Evolutionary conservation across 2,797 vertebrate genomes (phyloP).

Genomic region (Hoplostethus mediterraneus): DNA sequence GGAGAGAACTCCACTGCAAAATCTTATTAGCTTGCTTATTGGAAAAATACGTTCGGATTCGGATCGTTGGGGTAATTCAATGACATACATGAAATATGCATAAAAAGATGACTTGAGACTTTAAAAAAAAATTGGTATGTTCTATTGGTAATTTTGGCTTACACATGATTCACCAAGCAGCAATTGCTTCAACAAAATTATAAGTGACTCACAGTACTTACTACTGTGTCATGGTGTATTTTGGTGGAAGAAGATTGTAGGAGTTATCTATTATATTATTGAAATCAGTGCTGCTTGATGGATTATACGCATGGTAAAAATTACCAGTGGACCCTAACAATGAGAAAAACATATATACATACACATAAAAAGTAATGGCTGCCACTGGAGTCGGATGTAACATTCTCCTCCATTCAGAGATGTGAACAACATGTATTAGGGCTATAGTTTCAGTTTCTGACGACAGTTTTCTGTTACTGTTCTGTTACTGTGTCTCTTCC

Average conservation of each 20-base stretch:
- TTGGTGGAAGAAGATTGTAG: background rate
- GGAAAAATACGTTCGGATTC: background rate
- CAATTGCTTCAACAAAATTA: background rate
- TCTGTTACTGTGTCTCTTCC: conserved; percentile 19
- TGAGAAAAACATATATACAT: too few species aligned
- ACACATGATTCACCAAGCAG: background rate
- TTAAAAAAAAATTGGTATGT: background rate
- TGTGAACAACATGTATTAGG: background rate
- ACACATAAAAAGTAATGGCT: background rate
- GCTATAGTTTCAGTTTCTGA: background rate
- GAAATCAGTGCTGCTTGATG: too few species aligned
- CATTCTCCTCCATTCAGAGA: background rate
- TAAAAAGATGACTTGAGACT: background rate
- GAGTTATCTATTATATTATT: too few species aligned
- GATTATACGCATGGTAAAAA: too few species aligned
- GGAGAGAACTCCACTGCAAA: background rate
- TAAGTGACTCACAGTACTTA: background rate
- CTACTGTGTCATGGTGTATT: background rate
- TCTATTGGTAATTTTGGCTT: background rate
- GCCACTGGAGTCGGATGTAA: background rate
- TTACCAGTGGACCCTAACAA: too few species aligned
- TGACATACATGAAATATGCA: too few species aligned
- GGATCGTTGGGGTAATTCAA: too few species aligned
- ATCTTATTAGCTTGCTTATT: background rate
- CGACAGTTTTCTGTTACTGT: conserved; percentile 11